phyloP scores from a whole-genome alignment of 2,888 invertebrate species.

The Lithodes maja region DNA sequence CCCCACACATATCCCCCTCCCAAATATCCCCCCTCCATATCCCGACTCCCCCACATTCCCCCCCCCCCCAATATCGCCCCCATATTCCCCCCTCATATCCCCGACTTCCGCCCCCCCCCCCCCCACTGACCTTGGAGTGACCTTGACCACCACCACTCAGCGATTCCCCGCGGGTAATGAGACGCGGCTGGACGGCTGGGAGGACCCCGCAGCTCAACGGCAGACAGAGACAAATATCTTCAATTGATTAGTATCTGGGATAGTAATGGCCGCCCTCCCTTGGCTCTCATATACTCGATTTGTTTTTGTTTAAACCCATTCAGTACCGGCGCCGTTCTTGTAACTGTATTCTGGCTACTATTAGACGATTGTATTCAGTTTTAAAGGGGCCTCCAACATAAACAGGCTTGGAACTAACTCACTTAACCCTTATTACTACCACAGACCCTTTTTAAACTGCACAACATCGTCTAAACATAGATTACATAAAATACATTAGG shows the following conservation, averaged over 20 bases:
- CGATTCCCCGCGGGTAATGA: slow-evolving; percentile 14
- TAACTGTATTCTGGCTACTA: no score
- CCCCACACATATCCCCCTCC: no score
- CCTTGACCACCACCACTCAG: neutral
- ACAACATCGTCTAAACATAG: no score
- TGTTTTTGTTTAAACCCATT: neutral
- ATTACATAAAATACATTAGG: no score
- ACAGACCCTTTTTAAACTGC: no score
- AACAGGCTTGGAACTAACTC: no score
- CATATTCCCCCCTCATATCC: neutral
- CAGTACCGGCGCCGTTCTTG: no score
- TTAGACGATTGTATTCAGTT: no score
- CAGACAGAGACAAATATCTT: slow-evolving; percentile 28
- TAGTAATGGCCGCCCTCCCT: slow-evolving; percentile 20
- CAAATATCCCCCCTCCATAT: no score
- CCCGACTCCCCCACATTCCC: no score
- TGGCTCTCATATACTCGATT: slow-evolving; percentile 11
- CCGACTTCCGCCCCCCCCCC: neutral
- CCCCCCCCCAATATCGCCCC: neutral
- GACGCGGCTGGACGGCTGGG: slow-evolving; percentile 13
- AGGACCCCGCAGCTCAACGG: neutral
- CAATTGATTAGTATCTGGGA: slow-evolving; percentile 34
- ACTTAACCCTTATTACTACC: no score
- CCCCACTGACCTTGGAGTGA: neutral
- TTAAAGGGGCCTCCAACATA: no score